Conservation (phyloP, 1,140 invertebrate genomes). For the Drosophila erecta region DNA sequence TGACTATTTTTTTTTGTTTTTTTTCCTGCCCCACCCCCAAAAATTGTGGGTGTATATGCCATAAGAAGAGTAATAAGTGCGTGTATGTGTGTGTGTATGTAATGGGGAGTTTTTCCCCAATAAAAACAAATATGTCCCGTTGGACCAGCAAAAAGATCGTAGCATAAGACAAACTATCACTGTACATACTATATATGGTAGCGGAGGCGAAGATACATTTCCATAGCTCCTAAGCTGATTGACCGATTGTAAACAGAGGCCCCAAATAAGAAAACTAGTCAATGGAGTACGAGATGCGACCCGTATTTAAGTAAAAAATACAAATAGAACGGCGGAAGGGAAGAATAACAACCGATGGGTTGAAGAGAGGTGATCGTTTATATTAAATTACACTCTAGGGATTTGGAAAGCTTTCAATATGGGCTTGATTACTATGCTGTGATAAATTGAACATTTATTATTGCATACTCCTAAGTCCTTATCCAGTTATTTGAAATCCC, state of each 20-base stretch:
- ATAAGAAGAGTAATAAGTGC: conserved; percentile 6
- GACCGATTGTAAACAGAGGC: conserved; percentile 31
- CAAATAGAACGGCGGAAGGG: background rate
- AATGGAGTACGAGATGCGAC: conserved; percentile 48
- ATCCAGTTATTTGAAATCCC: background rate
- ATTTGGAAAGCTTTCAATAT: background rate
- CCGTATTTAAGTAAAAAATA: conserved; percentile 9
- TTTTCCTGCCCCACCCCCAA: conserved; percentile 1
- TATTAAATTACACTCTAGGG: background rate
- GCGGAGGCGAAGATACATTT: conserved; percentile 53
- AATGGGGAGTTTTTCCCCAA: background rate
- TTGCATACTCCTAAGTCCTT: background rate
- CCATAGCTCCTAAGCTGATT: conserved; percentile 61
- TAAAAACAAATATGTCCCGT: conserved; percentile 20
- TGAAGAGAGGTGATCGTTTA: background rate
- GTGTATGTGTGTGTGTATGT: conserved; percentile 3
- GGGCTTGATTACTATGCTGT: background rate
- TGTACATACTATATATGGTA: conserved; percentile 45
- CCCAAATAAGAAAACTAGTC: conserved; percentile 46
- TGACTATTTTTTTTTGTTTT: conserved; percentile 14
- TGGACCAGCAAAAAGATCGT: conserved; percentile 25
- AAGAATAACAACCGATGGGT: background rate
- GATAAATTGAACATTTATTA: background rate
- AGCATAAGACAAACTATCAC: conserved; percentile 48
- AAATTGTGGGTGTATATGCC: conserved; percentile 1